These are phyloP conservation scores for Zootoca vivipara DNA, from an alignment of 2,113 vertebrate species.

Conservation along the genomic window DNA sequence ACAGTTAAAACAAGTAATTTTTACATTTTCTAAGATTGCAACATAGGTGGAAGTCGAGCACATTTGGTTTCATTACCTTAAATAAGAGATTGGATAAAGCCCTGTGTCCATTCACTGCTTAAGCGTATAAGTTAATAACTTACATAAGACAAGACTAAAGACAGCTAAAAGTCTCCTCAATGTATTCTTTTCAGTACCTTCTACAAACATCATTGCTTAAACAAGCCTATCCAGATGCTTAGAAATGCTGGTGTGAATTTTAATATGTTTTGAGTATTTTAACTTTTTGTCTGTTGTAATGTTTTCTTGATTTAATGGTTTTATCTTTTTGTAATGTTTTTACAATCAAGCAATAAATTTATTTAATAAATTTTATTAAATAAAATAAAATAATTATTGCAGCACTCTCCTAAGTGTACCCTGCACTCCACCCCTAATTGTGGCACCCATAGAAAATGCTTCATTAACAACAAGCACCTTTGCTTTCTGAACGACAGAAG, in stretches of 20 bases:
- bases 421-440: too few species aligned
- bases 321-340: too few species aligned
- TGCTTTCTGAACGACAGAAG: not conserved
- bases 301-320: too few species aligned
- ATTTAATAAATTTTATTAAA: too few species aligned
- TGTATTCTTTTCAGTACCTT: not conserved
- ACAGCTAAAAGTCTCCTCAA: not conserved
- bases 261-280: too few species aligned
- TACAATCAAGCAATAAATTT: too few species aligned
- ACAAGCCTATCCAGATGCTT: too few species aligned
- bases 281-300: too few species aligned
- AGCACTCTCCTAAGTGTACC: too few species aligned
- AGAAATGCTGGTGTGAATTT: too few species aligned
- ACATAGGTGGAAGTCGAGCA: not conserved
- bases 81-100: not conserved
- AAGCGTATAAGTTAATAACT: not conserved
- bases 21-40: rapidly evolving
- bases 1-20: not conserved
- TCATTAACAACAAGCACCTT: not conserved
- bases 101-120: not conserved
- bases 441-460: not conserved
- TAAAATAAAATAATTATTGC: not conserved
- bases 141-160: not conserved
- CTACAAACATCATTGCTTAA: too few species aligned
- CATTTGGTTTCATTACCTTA: not conserved